These are phyloP conservation scores for Gymnosoma rotundatum DNA, from an alignment of 2,888 invertebrate genomes.

Conservation along the genomic window DNA sequence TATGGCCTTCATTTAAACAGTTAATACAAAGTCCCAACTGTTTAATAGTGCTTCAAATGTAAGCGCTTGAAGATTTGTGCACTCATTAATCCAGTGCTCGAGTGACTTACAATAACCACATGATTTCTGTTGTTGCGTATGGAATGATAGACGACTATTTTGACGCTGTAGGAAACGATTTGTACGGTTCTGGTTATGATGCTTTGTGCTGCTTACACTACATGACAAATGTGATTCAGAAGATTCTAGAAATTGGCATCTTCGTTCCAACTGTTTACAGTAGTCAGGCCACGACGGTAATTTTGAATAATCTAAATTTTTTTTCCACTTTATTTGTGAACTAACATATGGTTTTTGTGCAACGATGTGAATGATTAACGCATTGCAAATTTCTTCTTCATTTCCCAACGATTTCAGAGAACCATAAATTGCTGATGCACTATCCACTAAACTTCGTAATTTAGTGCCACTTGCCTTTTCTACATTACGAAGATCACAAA, in stretches of 20 bases:
- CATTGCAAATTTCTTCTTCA: constrained; percentile 18
- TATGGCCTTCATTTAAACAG: constrained; percentile 57
- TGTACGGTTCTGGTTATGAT: background rate
- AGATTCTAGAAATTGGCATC: constrained; percentile 56
- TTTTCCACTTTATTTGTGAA: constrained; percentile 60
- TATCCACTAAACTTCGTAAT: constrained; percentile 12
- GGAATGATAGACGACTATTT: constrained; percentile 9
- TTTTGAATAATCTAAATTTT: constrained; percentile 47
- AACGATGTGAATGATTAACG: constrained; percentile 42
- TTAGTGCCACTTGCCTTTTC: background rate
- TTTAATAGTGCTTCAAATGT: constrained; percentile 25
- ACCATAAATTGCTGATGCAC: constrained; percentile 17
- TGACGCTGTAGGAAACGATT: background rate
- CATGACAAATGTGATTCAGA: constrained; percentile 12
- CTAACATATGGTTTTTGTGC: constrained; percentile 48
- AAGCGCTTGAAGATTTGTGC: constrained; percentile 28
- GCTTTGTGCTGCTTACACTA: background rate
- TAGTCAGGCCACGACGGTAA: constrained; percentile 52
- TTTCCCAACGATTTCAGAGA: constrained; percentile 3
- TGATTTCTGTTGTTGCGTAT: constrained; percentile 21
- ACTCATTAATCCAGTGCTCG: constrained; percentile 47
- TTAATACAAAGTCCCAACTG: constrained; percentile 58
- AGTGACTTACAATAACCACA: constrained; percentile 9
- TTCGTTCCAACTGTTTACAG: constrained; percentile 34
- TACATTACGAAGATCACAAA: background rate